Percentiles rank a stretch among this genome's conserved stretches.
phyloP scores from a whole-genome alignment of 2,113 vertebrate species.

The Salvator merianae region DNA sequence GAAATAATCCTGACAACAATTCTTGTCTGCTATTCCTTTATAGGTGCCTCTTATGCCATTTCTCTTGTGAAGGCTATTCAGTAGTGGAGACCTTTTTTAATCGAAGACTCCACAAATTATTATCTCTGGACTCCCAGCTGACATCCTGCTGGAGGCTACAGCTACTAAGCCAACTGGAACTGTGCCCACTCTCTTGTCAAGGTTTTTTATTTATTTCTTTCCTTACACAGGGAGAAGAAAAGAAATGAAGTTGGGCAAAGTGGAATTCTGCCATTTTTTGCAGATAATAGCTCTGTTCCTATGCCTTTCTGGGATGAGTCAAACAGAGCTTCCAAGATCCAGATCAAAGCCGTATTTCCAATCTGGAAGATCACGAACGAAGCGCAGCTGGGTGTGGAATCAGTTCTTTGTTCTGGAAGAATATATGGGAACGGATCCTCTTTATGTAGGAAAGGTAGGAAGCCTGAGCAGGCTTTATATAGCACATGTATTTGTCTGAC shows the following conservation, averaged over 20 bases:
- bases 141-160: slow-evolving; percentile 72
- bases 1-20: slow-evolving; percentile 67
- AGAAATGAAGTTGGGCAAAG: slow-evolving; percentile 81
- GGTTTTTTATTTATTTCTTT: slow-evolving; percentile 55
- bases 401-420: slow-evolving; percentile 99
- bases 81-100: slow-evolving; percentile 72
- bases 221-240: slow-evolving; percentile 59
- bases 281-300: slow-evolving; percentile 84
- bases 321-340: slow-evolving; percentile 80
- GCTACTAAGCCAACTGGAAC: slow-evolving; percentile 73
- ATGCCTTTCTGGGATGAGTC: slow-evolving; percentile 81
- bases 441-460: slow-evolving; percentile 97
- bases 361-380: slow-evolving; percentile 82
- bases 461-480: slow-evolving; percentile 34
- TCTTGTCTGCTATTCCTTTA: slow-evolving; percentile 66
- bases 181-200: slow-evolving; percentile 66
- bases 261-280: slow-evolving; percentile 80
- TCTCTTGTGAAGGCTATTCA: slow-evolving; percentile 67
- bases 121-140: slow-evolving; percentile 74
- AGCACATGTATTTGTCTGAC: background rate
- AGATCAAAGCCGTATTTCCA: slow-evolving; percentile 78
- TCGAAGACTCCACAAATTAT: slow-evolving; percentile 70
- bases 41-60: slow-evolving; percentile 79
- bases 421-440: slow-evolving; percentile 93
- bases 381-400: slow-evolving; percentile 99